These are phyloP conservation scores for Ramphastos sulfuratus DNA, from an alignment of 2,113 vertebrate genomes.

Conservation along the genomic window DNA sequence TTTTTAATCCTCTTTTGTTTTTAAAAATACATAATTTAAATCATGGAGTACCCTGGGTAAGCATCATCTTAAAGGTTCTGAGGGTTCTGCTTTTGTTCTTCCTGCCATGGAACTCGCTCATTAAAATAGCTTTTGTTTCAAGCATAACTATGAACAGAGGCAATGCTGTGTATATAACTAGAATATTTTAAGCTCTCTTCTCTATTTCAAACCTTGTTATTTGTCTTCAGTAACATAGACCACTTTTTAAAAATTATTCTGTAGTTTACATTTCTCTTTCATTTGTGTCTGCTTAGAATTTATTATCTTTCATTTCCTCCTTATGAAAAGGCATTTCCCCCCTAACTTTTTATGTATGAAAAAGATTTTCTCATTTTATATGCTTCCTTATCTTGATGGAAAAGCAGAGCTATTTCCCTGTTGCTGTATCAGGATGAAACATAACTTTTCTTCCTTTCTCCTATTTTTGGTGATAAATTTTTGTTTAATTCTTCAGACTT, in stretches of 20 bases:
- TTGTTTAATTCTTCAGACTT: neutral
- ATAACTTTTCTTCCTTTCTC: neutral
- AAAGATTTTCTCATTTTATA: neutral
- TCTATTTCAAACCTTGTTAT: neutral
- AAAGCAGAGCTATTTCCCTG: neutral
- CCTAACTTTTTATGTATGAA: neutral
- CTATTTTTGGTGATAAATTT: neutral
- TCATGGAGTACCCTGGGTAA: neutral
- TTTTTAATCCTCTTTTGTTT: neutral
- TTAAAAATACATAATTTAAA: neutral
- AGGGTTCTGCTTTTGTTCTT: neutral
- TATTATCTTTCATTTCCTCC: neutral
- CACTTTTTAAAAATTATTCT: neutral
- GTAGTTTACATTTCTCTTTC: neutral
- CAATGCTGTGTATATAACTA: rapidly evolving
- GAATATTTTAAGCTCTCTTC: neutral
- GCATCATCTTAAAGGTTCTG: neutral
- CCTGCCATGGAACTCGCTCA: neutral
- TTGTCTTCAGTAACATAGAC: neutral
- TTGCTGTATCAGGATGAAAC: neutral
- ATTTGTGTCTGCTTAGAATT: neutral
- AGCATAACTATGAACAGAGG: neutral
- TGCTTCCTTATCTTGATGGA: neutral
- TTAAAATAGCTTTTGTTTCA: neutral
- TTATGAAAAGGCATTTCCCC: neutral